Evolutionary conservation across 2,888 invertebrate genomes (phyloP).

Genomic region (Stenichneumon culpator): DNA sequence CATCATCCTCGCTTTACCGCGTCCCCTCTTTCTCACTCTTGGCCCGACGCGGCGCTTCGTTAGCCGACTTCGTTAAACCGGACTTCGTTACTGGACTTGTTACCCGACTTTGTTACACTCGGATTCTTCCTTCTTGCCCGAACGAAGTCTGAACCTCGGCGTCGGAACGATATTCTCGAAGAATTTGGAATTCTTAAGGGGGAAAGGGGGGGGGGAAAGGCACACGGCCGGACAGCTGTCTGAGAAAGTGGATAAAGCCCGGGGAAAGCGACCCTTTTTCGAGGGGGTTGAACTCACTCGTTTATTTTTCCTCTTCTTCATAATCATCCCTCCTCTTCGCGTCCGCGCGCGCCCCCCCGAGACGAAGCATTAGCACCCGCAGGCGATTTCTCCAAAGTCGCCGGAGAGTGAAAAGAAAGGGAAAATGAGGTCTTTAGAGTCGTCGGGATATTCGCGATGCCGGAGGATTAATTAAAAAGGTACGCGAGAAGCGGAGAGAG

Average conservation of each 20-base stretch:
- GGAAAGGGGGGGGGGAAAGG: background rate
- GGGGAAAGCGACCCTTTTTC: constrained; percentile 16
- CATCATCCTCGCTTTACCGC: constrained; percentile 27
- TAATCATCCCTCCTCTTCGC: constrained; percentile 20
- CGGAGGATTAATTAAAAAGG: constrained; percentile 64
- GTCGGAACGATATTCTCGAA: constrained; percentile 51
- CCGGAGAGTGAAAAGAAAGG: constrained; percentile 32
- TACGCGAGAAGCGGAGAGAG: constrained; percentile 13
- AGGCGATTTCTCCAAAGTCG: constrained; percentile 54
- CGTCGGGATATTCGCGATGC: constrained; percentile 32
- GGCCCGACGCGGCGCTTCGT: constrained; percentile 60
- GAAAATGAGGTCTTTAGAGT: constrained; percentile 24
- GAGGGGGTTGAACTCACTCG: constrained; percentile 53
- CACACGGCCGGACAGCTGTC: constrained; percentile 2
- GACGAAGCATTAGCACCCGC: constrained; percentile 47
- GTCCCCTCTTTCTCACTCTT: constrained; percentile 8
- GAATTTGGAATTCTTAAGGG: constrained; percentile 60
- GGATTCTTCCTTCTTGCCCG: constrained; percentile 19
- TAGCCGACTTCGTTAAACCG: constrained; percentile 66
- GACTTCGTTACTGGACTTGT: constrained; percentile 66
- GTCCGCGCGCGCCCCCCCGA: background rate
- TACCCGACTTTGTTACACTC: constrained; percentile 61
- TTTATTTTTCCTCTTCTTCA: constrained; percentile 62
- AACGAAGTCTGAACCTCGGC: constrained; percentile 16
- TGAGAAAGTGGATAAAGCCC: constrained; percentile 2